These are phyloP conservation scores for Rhizomys pruinosus DNA, from an alignment of 2,113 vertebrate species.

Conservation along the genomic window DNA sequence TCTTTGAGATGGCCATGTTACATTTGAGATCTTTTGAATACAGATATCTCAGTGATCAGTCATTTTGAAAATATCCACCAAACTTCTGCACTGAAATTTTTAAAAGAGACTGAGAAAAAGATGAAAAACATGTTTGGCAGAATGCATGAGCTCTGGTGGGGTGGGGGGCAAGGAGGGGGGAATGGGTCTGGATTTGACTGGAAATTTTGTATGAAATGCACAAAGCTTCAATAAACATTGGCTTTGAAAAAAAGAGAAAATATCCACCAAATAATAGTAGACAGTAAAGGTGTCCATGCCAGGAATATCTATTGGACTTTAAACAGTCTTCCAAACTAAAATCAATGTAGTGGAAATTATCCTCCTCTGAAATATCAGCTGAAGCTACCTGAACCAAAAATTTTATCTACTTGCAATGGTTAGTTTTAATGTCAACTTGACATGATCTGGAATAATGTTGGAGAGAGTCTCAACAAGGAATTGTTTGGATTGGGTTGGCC, in stretches of 20 bases:
- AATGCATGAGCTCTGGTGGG: no score
- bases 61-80: constrained; percentile 6
- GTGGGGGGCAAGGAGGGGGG: no score
- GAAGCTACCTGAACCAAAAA: neutral
- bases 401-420: neutral
- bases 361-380: neutral
- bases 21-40: neutral
- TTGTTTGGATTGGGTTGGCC: neutral
- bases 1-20: neutral
- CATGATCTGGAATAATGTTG: neutral
- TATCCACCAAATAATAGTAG: neutral
- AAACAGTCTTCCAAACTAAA: neutral
- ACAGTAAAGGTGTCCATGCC: neutral
- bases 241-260: no score
- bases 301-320: neutral
- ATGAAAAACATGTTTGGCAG: no score
- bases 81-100: no score
- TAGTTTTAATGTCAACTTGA: neutral
- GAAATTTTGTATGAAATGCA: no score
- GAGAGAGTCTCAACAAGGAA: neutral
- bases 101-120: no score
- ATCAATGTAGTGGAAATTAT: neutral
- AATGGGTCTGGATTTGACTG: no score
- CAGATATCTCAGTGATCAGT: neutral
- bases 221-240: no score